A percentile compares a stretch with the other conserved stretches of the same genome.
phyloP scores from a whole-genome alignment of 2,113 vertebrate genomes.

The Phalacrocorax brasilianus region DNA sequence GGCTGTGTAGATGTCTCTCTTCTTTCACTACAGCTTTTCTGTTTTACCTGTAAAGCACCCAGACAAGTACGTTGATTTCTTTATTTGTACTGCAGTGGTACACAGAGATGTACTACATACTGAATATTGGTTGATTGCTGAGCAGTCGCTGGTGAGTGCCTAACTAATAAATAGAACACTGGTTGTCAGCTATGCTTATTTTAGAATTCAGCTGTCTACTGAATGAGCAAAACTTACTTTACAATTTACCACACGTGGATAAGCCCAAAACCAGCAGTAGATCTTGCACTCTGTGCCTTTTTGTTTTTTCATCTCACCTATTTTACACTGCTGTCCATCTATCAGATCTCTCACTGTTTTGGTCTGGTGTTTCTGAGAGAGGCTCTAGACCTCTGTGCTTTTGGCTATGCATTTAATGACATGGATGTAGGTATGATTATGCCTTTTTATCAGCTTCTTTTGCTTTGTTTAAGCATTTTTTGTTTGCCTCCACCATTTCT shows the following conservation, averaged over 20 bases:
- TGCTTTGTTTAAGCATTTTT: not conserved
- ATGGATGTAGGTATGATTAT: not conserved
- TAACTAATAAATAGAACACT: not conserved
- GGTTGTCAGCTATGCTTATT: not conserved
- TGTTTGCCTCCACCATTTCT: not conserved
- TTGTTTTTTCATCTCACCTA: not conserved
- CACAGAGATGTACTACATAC: not conserved
- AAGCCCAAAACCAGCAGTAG: not conserved
- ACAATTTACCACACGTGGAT: too few relatives aligned
- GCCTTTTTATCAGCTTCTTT: not conserved
- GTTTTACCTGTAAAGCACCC: not conserved
- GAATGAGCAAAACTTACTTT: not conserved
- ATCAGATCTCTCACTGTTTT: not conserved
- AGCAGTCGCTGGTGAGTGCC: not conserved
- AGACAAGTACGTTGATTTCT: rapidly evolving
- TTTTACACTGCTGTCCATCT: not conserved
- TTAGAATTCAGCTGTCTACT: not conserved
- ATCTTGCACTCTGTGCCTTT: not conserved
- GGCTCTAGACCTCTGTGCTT: not conserved
- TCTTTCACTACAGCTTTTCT: not conserved
- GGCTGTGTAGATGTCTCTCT: not conserved
- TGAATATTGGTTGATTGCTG: not conserved
- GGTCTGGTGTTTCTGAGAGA: not conserved
- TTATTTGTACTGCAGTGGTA: not conserved
- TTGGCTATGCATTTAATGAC: not conserved